Evolutionary conservation across 2,797 vertebrate genomes (phyloP).

Genomic region (Manis crassicaudata): DNA sequence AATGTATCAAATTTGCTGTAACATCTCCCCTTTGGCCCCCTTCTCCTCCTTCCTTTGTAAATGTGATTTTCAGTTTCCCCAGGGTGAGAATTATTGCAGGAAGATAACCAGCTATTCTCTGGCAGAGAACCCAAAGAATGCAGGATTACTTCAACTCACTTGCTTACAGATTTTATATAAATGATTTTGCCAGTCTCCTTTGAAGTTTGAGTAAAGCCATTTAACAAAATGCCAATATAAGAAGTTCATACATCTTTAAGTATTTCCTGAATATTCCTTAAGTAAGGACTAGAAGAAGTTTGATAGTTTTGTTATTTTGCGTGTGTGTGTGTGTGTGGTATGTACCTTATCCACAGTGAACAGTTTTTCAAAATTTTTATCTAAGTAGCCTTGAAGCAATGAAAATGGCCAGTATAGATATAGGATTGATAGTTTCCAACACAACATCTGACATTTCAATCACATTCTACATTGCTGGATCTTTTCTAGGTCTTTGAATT

Average conservation of each 20-base stretch:
- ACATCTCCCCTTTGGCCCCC: neutral
- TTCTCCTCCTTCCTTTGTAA: constrained; percentile 1
- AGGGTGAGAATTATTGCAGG: neutral
- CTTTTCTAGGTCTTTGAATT: constrained; percentile 23
- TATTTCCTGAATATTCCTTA: neutral
- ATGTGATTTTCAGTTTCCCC: constrained; percentile 46
- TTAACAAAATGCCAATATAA: constrained; percentile 14
- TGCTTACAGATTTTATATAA: constrained; percentile 39
- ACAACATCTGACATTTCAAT: neutral
- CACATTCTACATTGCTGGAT: neutral
- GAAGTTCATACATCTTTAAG: constrained; percentile 7
- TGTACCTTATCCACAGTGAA: neutral
- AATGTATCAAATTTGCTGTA: neutral
- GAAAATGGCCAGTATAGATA: neutral
- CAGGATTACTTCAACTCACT: neutral
- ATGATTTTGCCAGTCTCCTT: neutral
- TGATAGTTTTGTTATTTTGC: neutral
- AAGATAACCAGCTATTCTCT: constrained; percentile 48
- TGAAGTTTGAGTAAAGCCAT: constrained; percentile 33
- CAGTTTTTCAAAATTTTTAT: neutral
- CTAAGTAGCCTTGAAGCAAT: neutral
- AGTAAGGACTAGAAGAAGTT: neutral
- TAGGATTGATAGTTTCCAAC: constrained; percentile 14
- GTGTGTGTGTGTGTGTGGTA: neutral
- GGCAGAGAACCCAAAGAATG: constrained; percentile 25